Evolutionary conservation across 2,797 vertebrate species (phyloP), one percentile per base, ranked within the genome.

Genomic region (Remorina albescens): DNA sequence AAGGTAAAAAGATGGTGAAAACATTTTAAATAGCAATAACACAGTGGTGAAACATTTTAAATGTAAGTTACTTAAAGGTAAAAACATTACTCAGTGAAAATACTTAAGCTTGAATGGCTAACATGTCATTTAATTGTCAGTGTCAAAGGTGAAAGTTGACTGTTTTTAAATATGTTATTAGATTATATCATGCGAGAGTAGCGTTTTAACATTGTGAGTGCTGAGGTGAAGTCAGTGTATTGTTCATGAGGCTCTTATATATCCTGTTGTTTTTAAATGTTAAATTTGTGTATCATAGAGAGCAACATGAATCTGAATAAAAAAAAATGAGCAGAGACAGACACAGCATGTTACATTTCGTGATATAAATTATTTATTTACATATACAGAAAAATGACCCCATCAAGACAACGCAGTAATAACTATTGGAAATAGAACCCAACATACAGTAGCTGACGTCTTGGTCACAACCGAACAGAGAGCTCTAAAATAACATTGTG

Each of bases 301-400:
- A 21, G 39, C 30, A 58, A 28, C 10, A 42, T 18, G 23, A 46
- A 0, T 34, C 3, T 34, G 11, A 56, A 10, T n/a, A n/a, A n/a
- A n/a, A n/a, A 7, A 16, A 16, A 19, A 44, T 23, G 21, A 37
- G 78, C n/a, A 86, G 65, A 83, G 44, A 46, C 59, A 0, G 72
- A 87, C 73, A 44, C 83, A 12, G 49, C 8, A 1, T 32, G 37
- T 75, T 83, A 89, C 84, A 85, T 91, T 96, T 96, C 95, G 96
- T 98, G 97, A 99, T 99, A 99, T 99, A 99, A 99, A 99, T 99
- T 98, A 98, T 99, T 99, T 99, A 99, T 99, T 99, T 99, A 99
- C 97, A 99, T 98, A 97, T 98, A 99, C 98, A 99, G 97, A 99
- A 99, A 96, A 95, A 98, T 97, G 90, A 98, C 96, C 93, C 94